Evolutionary conservation across 2,797 vertebrate genomes (phyloP).

Genomic region (Lagodon rhomboides): DNA sequence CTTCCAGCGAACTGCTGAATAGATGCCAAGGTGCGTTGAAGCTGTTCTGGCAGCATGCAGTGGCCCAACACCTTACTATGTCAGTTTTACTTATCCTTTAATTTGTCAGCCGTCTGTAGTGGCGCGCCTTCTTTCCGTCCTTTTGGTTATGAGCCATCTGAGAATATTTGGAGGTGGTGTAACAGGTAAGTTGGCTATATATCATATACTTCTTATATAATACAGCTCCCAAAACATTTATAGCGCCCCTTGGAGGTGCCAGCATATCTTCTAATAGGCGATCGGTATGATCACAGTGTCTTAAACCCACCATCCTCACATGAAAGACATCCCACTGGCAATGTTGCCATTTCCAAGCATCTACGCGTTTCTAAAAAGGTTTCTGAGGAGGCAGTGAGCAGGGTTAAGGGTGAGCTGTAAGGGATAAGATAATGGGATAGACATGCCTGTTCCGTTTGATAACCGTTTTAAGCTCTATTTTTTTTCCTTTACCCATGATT

Average conservation of each 20-base stretch:
- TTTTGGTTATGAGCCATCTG: background rate
- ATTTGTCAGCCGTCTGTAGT: too few relatives aligned
- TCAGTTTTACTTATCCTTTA: too few relatives aligned
- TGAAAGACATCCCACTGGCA: conserved; percentile 52
- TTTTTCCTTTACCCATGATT: conserved; percentile 47
- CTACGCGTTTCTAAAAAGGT: conserved; percentile 67
- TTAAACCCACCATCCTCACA: conserved; percentile 56
- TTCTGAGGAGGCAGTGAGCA: conserved; percentile 69
- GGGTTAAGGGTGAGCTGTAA: conserved; percentile 74
- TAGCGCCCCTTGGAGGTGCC: conserved; percentile 31
- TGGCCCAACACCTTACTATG: too few relatives aligned
- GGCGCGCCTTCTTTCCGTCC: background rate
- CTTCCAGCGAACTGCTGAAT: too few relatives aligned
- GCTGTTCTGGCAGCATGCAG: too few relatives aligned
- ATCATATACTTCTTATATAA: conserved; percentile 19
- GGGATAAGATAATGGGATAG: conserved; percentile 70
- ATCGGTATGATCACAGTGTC: conserved; percentile 49
- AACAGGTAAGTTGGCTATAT: conserved; percentile 6
- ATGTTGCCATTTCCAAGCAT: conserved; percentile 53
- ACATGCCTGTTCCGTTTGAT: conserved; percentile 69
- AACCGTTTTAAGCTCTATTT: conserved; percentile 51
- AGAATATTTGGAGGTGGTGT: background rate
- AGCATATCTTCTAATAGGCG: conserved; percentile 51
- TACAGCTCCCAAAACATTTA: conserved; percentile 44
- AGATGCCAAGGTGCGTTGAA: too few relatives aligned